phyloP scores from a whole-genome alignment of 2,113 vertebrate species.

The Triplophysa rosa region DNA sequence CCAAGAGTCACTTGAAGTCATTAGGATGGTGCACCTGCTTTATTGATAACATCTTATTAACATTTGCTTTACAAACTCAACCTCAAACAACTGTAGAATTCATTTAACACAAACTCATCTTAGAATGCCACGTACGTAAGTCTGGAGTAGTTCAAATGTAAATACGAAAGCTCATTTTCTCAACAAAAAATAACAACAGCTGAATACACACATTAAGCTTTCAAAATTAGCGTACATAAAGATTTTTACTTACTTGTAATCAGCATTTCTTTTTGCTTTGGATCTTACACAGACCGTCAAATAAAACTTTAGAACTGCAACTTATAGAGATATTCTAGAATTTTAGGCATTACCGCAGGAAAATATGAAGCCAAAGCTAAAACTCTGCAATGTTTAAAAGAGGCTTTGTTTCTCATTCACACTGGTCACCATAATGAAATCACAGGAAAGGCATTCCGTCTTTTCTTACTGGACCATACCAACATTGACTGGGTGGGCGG shows the following conservation, averaged over 20 bases:
- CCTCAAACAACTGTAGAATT: neutral
- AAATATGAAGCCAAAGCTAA: neutral
- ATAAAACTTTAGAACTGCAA: neutral
- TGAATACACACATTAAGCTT: neutral
- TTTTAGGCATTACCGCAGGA: neutral
- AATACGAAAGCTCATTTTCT: no score
- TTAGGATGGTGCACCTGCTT: slow-evolving; percentile 28
- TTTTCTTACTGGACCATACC: slow-evolving; percentile 61
- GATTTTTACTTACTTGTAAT: slow-evolving; percentile 72
- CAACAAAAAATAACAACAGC: no score
- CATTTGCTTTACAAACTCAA: neutral
- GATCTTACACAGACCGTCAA: slow-evolving; percentile 38
- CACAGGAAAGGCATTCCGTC: slow-evolving; percentile 65
- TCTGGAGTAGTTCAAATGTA: neutral
- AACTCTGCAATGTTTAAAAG: neutral
- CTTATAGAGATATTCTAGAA: slow-evolving; percentile 36
- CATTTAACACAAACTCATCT: no score
- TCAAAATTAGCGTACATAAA: neutral
- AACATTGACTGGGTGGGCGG: slow-evolving; percentile 40
- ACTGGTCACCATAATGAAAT: slow-evolving; percentile 61
- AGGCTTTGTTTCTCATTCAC: slow-evolving; percentile 45
- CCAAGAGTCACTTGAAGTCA: neutral
- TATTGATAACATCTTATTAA: slow-evolving; percentile 13
- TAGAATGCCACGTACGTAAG: neutral
- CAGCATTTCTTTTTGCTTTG: slow-evolving; percentile 63